Evolutionary conservation across 2,797 vertebrate species (phyloP).

Genomic region (Synanceia verrucosa): DNA sequence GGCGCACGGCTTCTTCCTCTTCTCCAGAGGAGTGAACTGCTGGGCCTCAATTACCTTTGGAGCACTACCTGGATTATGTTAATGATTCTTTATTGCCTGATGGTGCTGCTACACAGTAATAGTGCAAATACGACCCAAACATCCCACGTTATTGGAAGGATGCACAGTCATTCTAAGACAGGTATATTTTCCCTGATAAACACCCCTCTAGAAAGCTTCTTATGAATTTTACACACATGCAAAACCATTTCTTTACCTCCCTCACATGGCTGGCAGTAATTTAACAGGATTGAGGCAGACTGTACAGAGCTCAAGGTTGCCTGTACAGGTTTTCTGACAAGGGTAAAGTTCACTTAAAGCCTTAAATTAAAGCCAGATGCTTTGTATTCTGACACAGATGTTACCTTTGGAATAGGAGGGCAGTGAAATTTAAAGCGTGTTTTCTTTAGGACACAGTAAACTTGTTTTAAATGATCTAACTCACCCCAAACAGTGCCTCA

Average conservation of each 20-base stretch:
- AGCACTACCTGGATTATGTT: conserved; percentile 53
- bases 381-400: conserved; percentile 57
- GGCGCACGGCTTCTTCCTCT: conserved; percentile 10
- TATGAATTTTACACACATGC: conserved; percentile 47
- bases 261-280: neutral
- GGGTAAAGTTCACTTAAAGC: conserved; percentile 58
- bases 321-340: conserved; percentile 47
- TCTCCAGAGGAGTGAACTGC: conserved; percentile 25
- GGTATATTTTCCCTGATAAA: conserved; percentile 32
- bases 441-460: conserved; percentile 64
- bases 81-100: conserved; percentile 32
- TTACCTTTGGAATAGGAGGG: conserved; percentile 31
- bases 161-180: conserved; percentile 26
- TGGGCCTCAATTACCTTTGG: conserved; percentile 40
- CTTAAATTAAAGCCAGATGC: conserved; percentile 64
- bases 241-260: conserved; percentile 41
- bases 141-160: conserved; percentile 34
- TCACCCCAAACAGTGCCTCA: conserved; percentile 1
- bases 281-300: conserved; percentile 6
- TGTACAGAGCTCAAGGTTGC: conserved; percentile 31
- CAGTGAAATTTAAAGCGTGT: conserved; percentile 65
- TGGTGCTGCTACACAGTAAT: conserved; percentile 13
- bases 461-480: conserved; percentile 71
- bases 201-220: conserved; percentile 31
- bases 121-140: conserved; percentile 34